phyloP scores from a whole-genome alignment of 1,140 invertebrate species.

The fruit fly (Drosophila melanogaster) region DNA sequence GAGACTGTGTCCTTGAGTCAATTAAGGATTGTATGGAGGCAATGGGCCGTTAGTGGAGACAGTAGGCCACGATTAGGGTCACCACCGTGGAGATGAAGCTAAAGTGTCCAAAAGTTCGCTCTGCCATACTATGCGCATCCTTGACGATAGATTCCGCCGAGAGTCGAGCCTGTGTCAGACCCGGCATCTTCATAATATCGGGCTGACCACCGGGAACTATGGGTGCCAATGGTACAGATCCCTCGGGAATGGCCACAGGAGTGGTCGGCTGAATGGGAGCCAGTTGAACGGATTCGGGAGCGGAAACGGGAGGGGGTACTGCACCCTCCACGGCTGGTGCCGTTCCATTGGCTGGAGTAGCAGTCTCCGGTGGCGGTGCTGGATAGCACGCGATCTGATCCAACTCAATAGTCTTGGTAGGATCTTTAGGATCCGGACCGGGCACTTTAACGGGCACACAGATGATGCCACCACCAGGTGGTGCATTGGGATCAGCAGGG shows the following conservation, averaged over 20 bases:
- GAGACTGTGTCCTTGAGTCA: constrained; percentile 8
- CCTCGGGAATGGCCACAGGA: constrained; percentile 75
- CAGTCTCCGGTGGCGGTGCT: constrained; percentile 66
- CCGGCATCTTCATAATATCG: constrained; percentile 83
- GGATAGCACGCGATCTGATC: constrained; percentile 82
- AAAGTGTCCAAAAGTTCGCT: constrained; percentile 18
- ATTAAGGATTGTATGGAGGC: background rate
- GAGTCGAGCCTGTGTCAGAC: constrained; percentile 60
- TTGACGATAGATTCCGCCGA: constrained; percentile 60
- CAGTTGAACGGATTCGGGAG: constrained; percentile 62
- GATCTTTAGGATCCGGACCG: constrained; percentile 73
- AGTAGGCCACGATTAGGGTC: constrained; percentile 59
- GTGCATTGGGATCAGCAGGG: constrained; percentile 50
- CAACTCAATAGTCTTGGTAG: constrained; percentile 76
- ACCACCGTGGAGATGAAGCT: constrained; percentile 52
- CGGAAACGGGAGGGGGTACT: constrained; percentile 5
- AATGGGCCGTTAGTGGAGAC: constrained; percentile 48
- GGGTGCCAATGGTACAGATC: constrained; percentile 84
- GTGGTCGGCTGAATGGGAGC: constrained; percentile 60
- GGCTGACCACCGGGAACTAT: constrained; percentile 81
- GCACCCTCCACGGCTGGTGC: constrained; percentile 14
- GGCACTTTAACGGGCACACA: constrained; percentile 75
- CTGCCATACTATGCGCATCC: constrained; percentile 51
- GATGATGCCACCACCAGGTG: constrained; percentile 65
- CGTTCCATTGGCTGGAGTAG: constrained; percentile 36